Conservation (phyloP, 1,140 invertebrate species). For the Theocolax elegans region DNA sequence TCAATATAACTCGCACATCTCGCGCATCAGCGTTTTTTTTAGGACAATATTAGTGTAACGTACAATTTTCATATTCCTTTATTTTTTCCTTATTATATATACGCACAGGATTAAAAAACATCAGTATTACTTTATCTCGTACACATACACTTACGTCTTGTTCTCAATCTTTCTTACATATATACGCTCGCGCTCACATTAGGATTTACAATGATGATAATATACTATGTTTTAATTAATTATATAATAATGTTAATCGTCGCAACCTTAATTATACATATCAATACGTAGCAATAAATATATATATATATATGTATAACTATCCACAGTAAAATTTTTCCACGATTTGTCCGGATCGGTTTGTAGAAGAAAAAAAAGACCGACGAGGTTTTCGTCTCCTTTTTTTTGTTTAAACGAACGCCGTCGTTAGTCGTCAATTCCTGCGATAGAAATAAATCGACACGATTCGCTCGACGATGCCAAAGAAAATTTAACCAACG, state of each 20-base stretch:
- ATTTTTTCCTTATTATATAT: neutral
- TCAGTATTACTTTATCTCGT: neutral
- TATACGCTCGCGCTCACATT: neutral
- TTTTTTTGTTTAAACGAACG: neutral
- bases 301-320: conserved; percentile 16
- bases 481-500: too few relatives aligned
- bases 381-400: too few relatives aligned
- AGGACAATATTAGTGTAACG: too few relatives aligned
- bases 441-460: conserved; percentile 3
- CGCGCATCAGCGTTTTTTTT: too few relatives aligned
- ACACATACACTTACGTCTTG: too few relatives aligned
- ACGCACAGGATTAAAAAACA: conserved; percentile 1
- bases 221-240: conserved; percentile 1
- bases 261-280: conserved; percentile 45
- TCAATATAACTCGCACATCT: too few relatives aligned
- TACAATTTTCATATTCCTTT: too few relatives aligned
- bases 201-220: conserved; percentile 18
- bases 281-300: too few relatives aligned
- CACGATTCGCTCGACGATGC: neutral
- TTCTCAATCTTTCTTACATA: neutral
- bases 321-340: conserved; percentile 31
- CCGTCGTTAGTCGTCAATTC: conserved; percentile 5
- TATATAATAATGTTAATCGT: conserved; percentile 45
- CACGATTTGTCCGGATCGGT: neutral
- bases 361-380: conserved; percentile 30